A percentile compares a stretch with the other conserved stretches of the same genome.
Evolutionary conservation across 2,797 vertebrate genomes (phyloP).

Genomic region (Phoebastria nigripes): DNA sequence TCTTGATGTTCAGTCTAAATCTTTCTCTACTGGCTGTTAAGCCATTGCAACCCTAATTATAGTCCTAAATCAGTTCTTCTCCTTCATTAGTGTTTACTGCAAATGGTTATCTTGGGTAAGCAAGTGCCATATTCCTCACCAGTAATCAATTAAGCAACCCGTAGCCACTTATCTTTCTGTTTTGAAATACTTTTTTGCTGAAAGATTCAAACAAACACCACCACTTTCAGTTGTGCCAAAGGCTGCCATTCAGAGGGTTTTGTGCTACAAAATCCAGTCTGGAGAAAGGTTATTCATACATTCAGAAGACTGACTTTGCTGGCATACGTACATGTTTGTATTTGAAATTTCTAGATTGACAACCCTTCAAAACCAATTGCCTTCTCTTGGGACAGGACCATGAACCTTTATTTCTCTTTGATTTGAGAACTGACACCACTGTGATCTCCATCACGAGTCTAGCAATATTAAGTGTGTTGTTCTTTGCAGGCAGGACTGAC

Average conservation of each 20-base stretch:
- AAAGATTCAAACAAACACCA: background rate
- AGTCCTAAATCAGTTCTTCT: background rate
- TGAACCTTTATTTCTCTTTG: conserved; percentile 9
- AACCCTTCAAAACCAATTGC: background rate
- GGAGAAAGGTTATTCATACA: background rate
- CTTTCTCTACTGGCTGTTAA: background rate
- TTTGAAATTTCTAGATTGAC: conserved; percentile 5
- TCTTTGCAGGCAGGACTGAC: background rate
- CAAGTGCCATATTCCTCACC: background rate
- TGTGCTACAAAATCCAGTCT: background rate
- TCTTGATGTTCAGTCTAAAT: background rate
- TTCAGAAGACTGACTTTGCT: background rate
- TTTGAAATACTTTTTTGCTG: background rate
- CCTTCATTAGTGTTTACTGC: background rate
- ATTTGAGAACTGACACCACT: conserved; percentile 12
- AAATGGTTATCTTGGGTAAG: background rate
- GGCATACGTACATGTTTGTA: background rate
- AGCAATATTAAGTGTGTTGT: background rate
- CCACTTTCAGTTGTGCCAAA: background rate
- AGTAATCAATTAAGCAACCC: background rate
- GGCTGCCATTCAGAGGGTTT: background rate
- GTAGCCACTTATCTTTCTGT: background rate
- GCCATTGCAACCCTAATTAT: background rate
- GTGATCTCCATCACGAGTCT: background rate
- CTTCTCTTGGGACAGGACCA: conserved; percentile 1